Evolutionary conservation across 1,140 invertebrate genomes (phyloP).

Genomic region (Lepidurus apus): DNA sequence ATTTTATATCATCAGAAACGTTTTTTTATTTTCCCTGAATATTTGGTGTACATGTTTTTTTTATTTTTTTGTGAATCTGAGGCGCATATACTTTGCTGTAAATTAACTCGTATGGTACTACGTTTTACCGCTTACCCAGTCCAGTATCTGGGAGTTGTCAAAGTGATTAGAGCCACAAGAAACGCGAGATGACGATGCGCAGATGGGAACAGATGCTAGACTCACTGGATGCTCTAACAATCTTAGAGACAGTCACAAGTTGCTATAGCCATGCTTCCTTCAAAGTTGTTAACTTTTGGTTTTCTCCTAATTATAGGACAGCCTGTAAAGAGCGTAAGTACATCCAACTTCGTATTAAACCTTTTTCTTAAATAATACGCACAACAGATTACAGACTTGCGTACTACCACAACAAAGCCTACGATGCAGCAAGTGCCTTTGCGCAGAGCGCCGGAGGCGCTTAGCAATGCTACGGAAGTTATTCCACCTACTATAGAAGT

Average conservation of each 20-base stretch:
- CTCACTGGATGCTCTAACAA: not conserved
- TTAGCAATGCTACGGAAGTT: not conserved
- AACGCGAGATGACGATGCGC: not conserved
- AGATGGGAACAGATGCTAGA: not conserved
- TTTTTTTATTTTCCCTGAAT: not conserved
- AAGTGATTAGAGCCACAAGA: not conserved
- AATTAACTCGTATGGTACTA: too few relatives aligned
- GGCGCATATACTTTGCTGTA: not conserved
- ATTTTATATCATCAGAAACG: not conserved
- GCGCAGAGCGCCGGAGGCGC: not conserved
- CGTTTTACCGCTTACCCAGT: too few relatives aligned
- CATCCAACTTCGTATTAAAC: not conserved
- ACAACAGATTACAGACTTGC: not conserved
- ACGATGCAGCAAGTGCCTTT: not conserved
- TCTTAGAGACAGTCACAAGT: not conserved
- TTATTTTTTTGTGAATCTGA: not conserved
- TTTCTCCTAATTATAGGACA: not conserved
- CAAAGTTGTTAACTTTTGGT: not conserved
- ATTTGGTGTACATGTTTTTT: not conserved
- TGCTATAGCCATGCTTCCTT: not conserved
- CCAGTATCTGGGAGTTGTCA: slow-evolving; percentile 1
- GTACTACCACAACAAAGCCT: not conserved
- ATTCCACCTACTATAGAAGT: not conserved
- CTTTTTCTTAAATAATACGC: not conserved
- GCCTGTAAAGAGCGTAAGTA: not conserved